Percentiles rank a stretch among this genome's conserved stretches.
Conservation (phyloP, 1,140 invertebrate genomes). For the Plodia interpunctella region DNA sequence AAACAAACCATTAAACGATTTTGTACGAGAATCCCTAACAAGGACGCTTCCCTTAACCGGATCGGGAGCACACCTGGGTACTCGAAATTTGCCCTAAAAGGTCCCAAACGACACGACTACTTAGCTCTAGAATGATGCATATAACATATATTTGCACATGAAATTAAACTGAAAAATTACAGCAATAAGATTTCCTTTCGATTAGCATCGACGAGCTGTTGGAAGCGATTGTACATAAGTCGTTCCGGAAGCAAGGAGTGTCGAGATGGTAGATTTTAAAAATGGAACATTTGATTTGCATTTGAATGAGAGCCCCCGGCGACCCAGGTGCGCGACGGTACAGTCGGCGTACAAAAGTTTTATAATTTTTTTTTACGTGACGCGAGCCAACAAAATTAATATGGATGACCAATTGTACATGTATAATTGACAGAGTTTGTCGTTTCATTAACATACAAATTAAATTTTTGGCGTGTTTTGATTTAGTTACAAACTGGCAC, state of each 20-base stretch:
- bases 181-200: constrained; percentile 30
- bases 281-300: constrained; percentile 77
- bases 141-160: constrained; percentile 4
- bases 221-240: constrained; percentile 64
- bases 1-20: constrained; percentile 76
- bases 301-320: constrained; percentile 74
- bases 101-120: constrained; percentile 61
- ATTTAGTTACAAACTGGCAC: constrained; percentile 19
- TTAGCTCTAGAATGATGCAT: constrained; percentile 33
- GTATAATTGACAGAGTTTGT: constrained; percentile 43
- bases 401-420: constrained; percentile 58
- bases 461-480: constrained; percentile 32
- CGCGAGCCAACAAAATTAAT: constrained; percentile 55
- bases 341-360: constrained; percentile 60
- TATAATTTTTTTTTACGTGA: constrained; percentile 37
- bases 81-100: constrained; percentile 71
- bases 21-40: constrained; percentile 73
- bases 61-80: constrained; percentile 76
- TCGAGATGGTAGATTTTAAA: constrained; percentile 75
- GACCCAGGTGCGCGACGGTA: constrained; percentile 71
- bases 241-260: constrained; percentile 70
- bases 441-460: constrained; percentile 51
- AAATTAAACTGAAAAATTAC: constrained; percentile 18
- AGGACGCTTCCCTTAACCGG: constrained; percentile 74
- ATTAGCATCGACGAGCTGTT: constrained; percentile 22